Evolutionary conservation across 2,888 invertebrate genomes (phyloP).

Genomic region (Metallyticus violacea): DNA sequence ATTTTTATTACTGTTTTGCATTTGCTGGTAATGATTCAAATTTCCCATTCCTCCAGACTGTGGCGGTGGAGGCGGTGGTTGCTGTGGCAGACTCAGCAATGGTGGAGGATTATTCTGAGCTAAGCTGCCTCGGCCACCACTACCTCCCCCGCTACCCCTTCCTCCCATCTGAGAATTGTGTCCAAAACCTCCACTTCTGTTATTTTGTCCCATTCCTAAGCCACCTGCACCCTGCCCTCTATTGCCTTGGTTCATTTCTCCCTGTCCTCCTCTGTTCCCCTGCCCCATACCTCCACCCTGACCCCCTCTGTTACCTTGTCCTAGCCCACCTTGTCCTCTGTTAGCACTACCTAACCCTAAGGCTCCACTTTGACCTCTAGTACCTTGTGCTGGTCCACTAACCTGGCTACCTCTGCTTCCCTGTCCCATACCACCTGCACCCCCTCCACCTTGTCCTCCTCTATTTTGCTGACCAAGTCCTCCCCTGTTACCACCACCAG

Average conservation of each 20-base stretch:
- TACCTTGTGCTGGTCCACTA: not conserved
- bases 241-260: not conserved
- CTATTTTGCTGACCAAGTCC: too few relatives aligned
- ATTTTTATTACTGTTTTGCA: not conserved
- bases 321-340: not conserved
- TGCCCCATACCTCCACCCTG: not conserved
- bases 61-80: conserved; percentile 21
- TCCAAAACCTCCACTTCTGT: not conserved
- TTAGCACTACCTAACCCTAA: not conserved
- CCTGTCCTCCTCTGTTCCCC: not conserved
- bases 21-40: conserved; percentile 4
- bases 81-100: not conserved
- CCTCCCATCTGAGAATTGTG: not conserved
- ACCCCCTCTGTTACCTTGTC: not conserved
- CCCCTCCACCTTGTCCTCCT: not conserved
- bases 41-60: not conserved
- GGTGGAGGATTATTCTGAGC: not conserved
- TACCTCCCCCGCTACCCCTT: not conserved
- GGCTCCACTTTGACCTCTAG: not conserved
- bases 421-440: not conserved
- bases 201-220: not conserved
- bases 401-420: not conserved
- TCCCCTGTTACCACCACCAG: not conserved
- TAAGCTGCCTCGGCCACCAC: not conserved
- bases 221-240: not conserved